phyloP scores from a whole-genome alignment of 2,797 vertebrate genomes.

The Arctocebus calabarensis region DNA sequence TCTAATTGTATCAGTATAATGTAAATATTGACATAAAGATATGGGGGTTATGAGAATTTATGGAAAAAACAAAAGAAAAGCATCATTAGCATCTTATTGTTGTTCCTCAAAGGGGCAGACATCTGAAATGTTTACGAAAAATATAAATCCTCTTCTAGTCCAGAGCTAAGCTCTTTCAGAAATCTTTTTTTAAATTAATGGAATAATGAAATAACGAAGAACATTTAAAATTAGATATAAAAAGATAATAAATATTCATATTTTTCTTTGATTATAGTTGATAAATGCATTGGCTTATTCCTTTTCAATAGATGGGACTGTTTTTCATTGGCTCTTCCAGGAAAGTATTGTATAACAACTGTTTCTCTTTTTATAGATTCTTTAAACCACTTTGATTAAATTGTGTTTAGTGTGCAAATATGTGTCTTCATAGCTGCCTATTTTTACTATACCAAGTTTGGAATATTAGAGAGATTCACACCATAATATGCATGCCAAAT shows the following conservation, averaged over 20 bases:
- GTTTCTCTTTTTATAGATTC: not conserved
- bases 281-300: not conserved
- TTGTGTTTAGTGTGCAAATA: not conserved
- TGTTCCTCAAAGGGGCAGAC: not conserved
- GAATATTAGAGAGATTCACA: not conserved
- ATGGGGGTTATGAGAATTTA: not conserved
- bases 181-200: slow-evolving; percentile 19
- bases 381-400: not conserved
- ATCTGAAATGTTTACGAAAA: not conserved
- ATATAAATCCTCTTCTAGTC: not conserved
- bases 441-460: slow-evolving; percentile 5
- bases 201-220: not conserved
- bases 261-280: slow-evolving; percentile 37
- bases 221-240: not conserved
- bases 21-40: not conserved
- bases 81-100: not conserved
- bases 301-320: not conserved
- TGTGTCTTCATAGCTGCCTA: not conserved
- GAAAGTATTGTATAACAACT: not conserved
- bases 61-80: not conserved
- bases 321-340: not conserved
- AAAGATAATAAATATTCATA: not conserved
- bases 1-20: not conserved
- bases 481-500: not conserved
- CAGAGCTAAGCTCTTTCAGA: not conserved